phyloP scores from a whole-genome alignment of 2,888 invertebrate genomes.

The Eristalinus aeneus region DNA sequence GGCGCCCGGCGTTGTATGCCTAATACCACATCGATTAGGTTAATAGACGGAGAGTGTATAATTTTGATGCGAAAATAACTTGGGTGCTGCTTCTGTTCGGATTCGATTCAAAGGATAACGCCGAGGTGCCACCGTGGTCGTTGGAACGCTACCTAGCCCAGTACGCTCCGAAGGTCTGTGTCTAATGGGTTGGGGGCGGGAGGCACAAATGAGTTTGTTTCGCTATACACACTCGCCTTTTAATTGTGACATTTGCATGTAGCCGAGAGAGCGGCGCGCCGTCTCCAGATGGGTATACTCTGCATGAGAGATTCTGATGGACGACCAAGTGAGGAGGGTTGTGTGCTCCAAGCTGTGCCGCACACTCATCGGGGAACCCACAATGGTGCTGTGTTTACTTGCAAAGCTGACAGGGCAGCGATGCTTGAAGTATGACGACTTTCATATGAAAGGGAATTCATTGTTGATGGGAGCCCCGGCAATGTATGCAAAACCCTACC shows the following conservation, averaged over 20 bases:
- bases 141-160: background rate
- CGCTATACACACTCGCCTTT: background rate
- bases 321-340: slow-evolving; percentile 5
- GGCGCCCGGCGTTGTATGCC: background rate
- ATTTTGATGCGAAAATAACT: slow-evolving; percentile 43
- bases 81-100: slow-evolving; percentile 2
- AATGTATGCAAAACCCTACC: slow-evolving; percentile 12
- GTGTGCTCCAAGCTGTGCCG: background rate
- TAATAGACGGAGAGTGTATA: slow-evolving; percentile 1
- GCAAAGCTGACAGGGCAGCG: slow-evolving; percentile 6
- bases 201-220: background rate
- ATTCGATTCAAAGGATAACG: background rate
- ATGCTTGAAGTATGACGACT: slow-evolving; percentile 1
- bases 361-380: background rate
- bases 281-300: slow-evolving; percentile 39
- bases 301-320: slow-evolving; percentile 28
- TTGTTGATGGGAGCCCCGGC: slow-evolving; percentile 5
- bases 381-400: slow-evolving; percentile 14
- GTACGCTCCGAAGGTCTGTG: background rate
- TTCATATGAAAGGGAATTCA: background rate
- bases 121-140: background rate
- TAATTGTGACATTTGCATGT: slow-evolving; percentile 27
- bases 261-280: background rate
- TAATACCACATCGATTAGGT: slow-evolving; percentile 28
- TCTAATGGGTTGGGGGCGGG: background rate